Evolutionary conservation across 2,113 vertebrate species (phyloP).

Genomic region (Genyomyrus donnyi): DNA sequence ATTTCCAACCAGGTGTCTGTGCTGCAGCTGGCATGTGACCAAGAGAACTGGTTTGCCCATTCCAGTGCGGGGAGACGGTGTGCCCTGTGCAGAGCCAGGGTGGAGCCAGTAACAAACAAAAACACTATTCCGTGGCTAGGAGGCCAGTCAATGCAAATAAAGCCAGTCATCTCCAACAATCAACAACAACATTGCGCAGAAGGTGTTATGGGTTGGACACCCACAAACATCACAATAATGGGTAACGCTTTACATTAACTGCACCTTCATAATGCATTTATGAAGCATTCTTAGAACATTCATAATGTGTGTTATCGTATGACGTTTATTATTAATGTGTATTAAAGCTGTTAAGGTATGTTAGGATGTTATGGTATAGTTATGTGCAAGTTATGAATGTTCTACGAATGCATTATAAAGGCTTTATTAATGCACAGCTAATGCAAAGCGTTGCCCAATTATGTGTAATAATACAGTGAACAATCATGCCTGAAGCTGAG

Average conservation of each 20-base stretch:
- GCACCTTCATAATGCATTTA: background rate
- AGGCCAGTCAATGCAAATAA: background rate
- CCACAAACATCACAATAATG: background rate
- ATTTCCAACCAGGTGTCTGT: background rate
- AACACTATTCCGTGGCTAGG: background rate
- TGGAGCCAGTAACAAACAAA: background rate
- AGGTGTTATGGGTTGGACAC: background rate
- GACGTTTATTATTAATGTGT: background rate
- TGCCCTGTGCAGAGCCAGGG: background rate
- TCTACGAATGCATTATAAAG: background rate
- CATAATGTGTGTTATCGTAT: background rate
- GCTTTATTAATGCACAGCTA: background rate
- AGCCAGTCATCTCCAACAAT: background rate
- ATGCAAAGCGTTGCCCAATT: background rate
- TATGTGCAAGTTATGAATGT: background rate
- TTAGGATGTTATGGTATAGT: background rate
- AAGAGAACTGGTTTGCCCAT: slow-evolving; percentile 24
- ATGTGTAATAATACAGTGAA: background rate
- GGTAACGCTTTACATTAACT: background rate
- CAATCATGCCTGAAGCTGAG: background rate
- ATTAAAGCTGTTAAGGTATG: background rate
- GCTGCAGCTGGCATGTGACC: background rate
- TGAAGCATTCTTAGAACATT: background rate
- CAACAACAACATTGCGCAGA: background rate
- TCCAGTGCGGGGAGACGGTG: background rate